A percentile compares a stretch with the other conserved stretches of the same genome.
phyloP scores from a whole-genome alignment of 2,797 vertebrate species.

The Enteromius treurensis region DNA sequence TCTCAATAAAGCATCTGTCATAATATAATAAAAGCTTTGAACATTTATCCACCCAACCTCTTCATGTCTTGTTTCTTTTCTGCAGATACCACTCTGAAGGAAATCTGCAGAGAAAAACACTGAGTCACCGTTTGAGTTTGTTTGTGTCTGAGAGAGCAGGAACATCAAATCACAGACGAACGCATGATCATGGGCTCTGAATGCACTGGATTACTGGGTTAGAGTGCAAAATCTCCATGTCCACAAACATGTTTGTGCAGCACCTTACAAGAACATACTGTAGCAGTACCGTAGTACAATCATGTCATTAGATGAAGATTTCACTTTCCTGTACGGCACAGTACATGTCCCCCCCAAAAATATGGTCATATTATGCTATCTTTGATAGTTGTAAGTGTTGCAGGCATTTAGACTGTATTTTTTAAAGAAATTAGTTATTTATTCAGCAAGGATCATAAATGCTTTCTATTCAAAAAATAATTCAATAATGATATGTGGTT shows the following conservation, averaged over 20 bases:
- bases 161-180: not conserved
- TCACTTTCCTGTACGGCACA: not conserved
- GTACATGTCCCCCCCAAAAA: not conserved
- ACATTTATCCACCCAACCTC: slow-evolving; percentile 7
- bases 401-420: too few species aligned
- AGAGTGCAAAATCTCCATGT: not conserved
- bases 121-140: not conserved
- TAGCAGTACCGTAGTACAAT: too few species aligned
- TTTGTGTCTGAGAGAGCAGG: not conserved
- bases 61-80: not conserved
- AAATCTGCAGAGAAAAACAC: not conserved
- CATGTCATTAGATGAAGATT: not conserved
- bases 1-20: slow-evolving; percentile 31
- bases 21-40: slow-evolving; percentile 29
- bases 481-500: too few species aligned
- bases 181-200: not conserved
- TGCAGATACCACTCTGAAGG: not conserved
- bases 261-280: not conserved
- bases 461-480: too few species aligned
- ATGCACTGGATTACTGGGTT: not conserved
- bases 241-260: not conserved
- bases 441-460: too few species aligned
- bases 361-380: not conserved
- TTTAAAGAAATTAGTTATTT: too few species aligned
- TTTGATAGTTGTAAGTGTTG: too few species aligned